A percentile compares a stretch with the other conserved stretches of the same genome.
These are phyloP conservation scores for Rhaphigaster nebulosa DNA, from an alignment of 2,888 invertebrate genomes.

Conservation along the genomic window DNA sequence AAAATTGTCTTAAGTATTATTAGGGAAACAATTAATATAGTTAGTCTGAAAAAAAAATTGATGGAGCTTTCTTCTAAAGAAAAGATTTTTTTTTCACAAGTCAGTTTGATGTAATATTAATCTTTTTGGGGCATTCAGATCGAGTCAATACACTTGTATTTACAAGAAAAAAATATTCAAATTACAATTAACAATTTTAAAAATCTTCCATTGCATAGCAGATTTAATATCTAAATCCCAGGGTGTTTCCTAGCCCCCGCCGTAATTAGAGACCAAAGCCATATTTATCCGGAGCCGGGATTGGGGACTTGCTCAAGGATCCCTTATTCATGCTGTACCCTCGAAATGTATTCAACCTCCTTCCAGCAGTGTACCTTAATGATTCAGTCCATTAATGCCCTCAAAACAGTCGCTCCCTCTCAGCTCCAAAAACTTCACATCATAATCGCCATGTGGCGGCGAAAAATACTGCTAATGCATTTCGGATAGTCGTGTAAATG, in stretches of 20 bases:
- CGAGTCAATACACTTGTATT: too few relatives aligned
- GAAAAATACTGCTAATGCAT: conserved; percentile 35
- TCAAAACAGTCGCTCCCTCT: conserved; percentile 10
- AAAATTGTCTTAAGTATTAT: too few relatives aligned
- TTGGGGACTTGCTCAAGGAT: conserved; percentile 36
- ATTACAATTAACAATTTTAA: too few relatives aligned
- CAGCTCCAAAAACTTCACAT: conserved; percentile 1
- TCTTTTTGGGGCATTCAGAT: too few relatives aligned
- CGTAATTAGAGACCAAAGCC: conserved; percentile 26
- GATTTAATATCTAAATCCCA: neutral
- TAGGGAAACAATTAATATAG: too few relatives aligned
- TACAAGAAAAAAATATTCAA: too few relatives aligned
- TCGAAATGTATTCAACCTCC: conserved; percentile 10
- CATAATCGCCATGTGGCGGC: conserved; percentile 28
- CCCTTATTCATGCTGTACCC: neutral
- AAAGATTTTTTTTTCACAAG: too few relatives aligned
- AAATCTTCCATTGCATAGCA: neutral
- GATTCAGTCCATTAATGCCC: conserved; percentile 36
- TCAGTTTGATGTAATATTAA: too few relatives aligned
- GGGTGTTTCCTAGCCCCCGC: neutral
- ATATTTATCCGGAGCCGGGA: conserved; percentile 7
- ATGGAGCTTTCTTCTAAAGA: too few relatives aligned
- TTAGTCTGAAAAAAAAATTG: too few relatives aligned
- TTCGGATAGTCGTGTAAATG: conserved; percentile 37
- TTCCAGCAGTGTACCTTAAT: conserved; percentile 7